Evolutionary conservation across 1,140 invertebrate species (phyloP), one percentile per base, ranked within the genome.

Genomic region (Neomicropteryx cornuta): DNA sequence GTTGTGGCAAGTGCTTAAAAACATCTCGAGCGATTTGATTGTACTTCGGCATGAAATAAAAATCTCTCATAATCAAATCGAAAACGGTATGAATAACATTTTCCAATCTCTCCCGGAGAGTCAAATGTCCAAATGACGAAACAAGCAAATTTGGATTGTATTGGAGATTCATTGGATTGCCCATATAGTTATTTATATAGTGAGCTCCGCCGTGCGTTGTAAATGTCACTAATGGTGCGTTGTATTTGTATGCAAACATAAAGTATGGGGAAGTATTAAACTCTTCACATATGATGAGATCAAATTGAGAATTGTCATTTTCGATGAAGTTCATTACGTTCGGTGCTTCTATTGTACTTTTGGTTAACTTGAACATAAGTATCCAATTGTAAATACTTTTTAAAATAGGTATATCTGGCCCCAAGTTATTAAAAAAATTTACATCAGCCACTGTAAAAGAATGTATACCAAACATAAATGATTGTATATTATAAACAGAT

Each of bases 221-320:
- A 1, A 65, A 50, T n/a, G 59, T 61, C 1, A 58, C 52, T 6
- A 63, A 45, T 0, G 60, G 62, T 11, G 56, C 60, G 6, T 52
- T 49, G 36, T 62, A 65, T 39, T 60, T 62, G 32, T 54, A 51
- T 17, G 50, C 62, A 41, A 65, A 63, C 59, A 65, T 60, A 2
- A 63, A 48, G 22, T 62, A 61, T 2, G 58, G 50, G 37, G 63
- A 60, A 32, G 62, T 59, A 4, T 60, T 58, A 41, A 62, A 65
- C 33, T 62, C 55, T 36, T 65, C 62, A 18, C 56, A 19, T 1
- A 65, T 59, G 0, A 65, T 48, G 6, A 65, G 18, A 39, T 65
- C 62, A 36, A 47, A 65, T 13, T 59, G 42, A 4, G 50, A 43
- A 31, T 59, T 5, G 18, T 33, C 49, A 45, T 54, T 48, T 32